Evolutionary conservation across 2,888 invertebrate species (phyloP), one percentile per base, ranked within the genome.

Genomic region (Spodoptera picta): DNA sequence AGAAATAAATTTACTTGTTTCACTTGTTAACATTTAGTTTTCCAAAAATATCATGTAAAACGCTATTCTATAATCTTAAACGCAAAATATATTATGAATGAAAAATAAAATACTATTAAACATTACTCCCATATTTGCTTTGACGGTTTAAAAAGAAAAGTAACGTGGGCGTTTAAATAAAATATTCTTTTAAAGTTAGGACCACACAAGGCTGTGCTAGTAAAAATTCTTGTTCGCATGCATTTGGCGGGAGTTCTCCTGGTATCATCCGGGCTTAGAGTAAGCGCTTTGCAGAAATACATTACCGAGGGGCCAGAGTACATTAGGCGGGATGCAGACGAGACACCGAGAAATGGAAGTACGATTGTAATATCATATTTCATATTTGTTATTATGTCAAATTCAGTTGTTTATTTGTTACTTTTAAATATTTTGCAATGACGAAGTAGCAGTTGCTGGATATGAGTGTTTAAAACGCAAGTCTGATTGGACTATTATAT

Each of bases 221-320:
- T 64, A 60, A 58, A 77, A 75, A 69, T 58, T 66, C 59, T 63
- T 59, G 58, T 57, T 66, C 51, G 52, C 31, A 52, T 79, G 69
- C 65, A 71, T 78, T 79, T 76, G 62, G 69, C 68, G 73, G 71
- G 72, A 75, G 83, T 83, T 45, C 74, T 56, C 66, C 56, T 55
- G 65, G 76, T 74, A 73, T 81, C 78, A 81, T 74, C 76, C 77
- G 47, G 63, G 80, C 70, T 83, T 80, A 81, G 76, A 69, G 69
- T 67, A 77, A 80, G 71, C 73, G 72, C 50, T 79, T 72, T 59
- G 65, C 52, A 49, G 72, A 65, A 65, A 75, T 68, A 72, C 75
- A 72, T 75, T 72, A 65, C 60, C 60, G 53, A 43, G 47, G 54
- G 47, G 53, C 57, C 57, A 62, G n/a, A 61, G 53, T 63, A 62